Evolutionary conservation across 2,797 vertebrate species (phyloP).

Genomic region (Paratrypauchen microcephalus): DNA sequence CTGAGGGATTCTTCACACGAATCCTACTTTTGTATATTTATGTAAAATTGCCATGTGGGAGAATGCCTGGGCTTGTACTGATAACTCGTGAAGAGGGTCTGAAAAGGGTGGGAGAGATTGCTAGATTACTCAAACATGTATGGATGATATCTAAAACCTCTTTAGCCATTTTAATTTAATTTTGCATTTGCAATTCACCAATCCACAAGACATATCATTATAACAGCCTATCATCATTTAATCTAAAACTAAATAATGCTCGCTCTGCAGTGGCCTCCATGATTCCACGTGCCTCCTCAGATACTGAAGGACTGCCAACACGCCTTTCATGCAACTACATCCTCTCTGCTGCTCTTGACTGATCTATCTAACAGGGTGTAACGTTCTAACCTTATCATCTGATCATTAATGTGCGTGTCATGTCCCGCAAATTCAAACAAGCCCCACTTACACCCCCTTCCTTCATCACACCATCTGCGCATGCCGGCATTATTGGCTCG

Average conservation of each 20-base stretch:
- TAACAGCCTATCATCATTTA: neutral
- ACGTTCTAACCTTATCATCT: conserved; percentile 9
- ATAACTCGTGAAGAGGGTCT: no score
- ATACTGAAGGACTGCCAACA: neutral
- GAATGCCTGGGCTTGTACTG: no score
- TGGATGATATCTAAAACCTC: no score
- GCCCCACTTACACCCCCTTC: neutral
- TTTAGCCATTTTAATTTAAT: no score
- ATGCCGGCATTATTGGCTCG: conserved; percentile 20
- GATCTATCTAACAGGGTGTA: neutral
- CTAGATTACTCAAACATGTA: no score
- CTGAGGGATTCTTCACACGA: no score
- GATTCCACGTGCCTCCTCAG: neutral
- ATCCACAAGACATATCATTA: no score
- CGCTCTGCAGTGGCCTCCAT: neutral
- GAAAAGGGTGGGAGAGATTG: no score
- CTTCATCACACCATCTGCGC: conserved; percentile 27
- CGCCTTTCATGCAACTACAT: neutral
- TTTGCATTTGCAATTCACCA: no score
- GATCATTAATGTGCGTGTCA: conserved; percentile 3
- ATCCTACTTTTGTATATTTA: no score
- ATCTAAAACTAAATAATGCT: neutral
- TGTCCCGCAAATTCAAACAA: conserved; percentile 11
- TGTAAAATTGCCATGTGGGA: no score
- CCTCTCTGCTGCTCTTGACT: neutral